Evolutionary conservation across 2,797 vertebrate species (phyloP), one percentile per base, ranked within the genome.

Genomic region (Sebastes taczanowskii): DNA sequence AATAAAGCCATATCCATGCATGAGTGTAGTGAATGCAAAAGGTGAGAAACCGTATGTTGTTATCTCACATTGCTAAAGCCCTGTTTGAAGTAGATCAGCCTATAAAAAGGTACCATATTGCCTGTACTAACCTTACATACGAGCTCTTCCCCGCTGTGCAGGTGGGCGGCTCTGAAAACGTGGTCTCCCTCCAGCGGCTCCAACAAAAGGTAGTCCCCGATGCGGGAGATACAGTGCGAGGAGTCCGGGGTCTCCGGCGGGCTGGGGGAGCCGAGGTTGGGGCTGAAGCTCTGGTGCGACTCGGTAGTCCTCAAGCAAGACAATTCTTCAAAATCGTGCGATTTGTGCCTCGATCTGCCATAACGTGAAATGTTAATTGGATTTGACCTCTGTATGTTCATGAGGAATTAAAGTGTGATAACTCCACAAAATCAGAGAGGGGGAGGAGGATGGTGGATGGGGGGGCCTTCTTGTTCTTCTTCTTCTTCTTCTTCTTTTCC

Each of bases 381-480:
- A 97, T 96, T 98, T 92, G 99, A 99, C 95, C 99, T 98, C 96
- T 98, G 99, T 98, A 99, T 98, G 98, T 98, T 99, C 98, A 99
- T 99, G 97, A 96, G 97, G 97, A 97, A 97, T 8, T 90, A 96
- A 96, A 89, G 94, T 95, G 89, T 25, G 88, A 89, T 78, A 90
- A 78, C 93, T 94, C 93, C 94, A 87, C 93, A 83, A 77, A 91
- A 86, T 27, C 49, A 46, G 16, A 55, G 20, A 18, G 20, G n/a
- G 27, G 23, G n/a, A 3, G 27, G 20, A 29, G 20, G 66, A 14
- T 38, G 62, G 38, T 2, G 10, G 30, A 5, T 52, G 7, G 5
- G 30, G 60, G 60, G 6, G 27, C 23, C 82, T 83, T 87, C 78
- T 83, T 91, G 81, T 78, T 86, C 76, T 67, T 59, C 78, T 83